phyloP scores from a whole-genome alignment of 1,140 invertebrate species.

The Lamellibrachia luymesi region DNA sequence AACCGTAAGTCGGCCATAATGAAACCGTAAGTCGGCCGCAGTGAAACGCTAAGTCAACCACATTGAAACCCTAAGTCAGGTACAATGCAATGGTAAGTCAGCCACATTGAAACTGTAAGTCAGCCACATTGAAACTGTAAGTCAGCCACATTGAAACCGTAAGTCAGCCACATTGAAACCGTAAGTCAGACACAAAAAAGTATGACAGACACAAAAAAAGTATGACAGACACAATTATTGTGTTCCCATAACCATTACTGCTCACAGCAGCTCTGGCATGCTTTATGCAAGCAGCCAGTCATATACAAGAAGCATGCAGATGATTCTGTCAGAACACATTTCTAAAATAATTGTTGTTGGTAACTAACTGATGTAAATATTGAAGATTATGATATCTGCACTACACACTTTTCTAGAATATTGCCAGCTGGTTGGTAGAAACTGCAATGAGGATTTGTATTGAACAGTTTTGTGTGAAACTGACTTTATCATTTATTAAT shows the following conservation, averaged over 20 bases:
- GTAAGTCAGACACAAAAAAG: no score
- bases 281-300: not conserved
- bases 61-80: no score
- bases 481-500: not conserved
- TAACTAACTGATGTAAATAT: not conserved
- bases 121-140: no score
- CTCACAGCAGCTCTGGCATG: not conserved
- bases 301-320: not conserved
- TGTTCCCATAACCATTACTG: not conserved
- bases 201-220: no score
- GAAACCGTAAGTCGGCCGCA: no score
- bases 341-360: not conserved
- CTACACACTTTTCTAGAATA: not conserved
- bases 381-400: not conserved
- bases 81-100: no score
- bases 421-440: not conserved
- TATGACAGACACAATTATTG: not conserved
- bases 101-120: no score
- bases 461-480: not conserved
- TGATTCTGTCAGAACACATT: not conserved
- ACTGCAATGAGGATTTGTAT: not conserved
- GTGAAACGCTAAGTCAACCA: no score
- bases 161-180: no score
- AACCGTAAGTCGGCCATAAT: no score
- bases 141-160: no score